phyloP scores from a whole-genome alignment of 2,113 vertebrate genomes.

The Rattus rattus region DNA sequence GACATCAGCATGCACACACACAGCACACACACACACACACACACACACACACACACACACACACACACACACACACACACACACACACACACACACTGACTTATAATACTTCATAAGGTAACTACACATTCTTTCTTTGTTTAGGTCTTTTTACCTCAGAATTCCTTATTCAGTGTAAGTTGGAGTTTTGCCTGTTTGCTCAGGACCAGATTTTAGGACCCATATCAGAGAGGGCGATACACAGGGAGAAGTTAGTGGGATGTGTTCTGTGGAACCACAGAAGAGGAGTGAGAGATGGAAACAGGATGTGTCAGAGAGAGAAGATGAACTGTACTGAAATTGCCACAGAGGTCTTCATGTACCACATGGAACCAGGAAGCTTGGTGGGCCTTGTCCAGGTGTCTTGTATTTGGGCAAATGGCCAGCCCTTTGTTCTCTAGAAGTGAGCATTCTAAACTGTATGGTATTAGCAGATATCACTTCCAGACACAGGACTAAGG shows the following conservation, averaged over 20 bases:
- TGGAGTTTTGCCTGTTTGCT: background rate
- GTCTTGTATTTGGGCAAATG: background rate
- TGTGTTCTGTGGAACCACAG: background rate
- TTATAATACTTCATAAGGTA: slow-evolving; percentile 3
- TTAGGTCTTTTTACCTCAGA: background rate
- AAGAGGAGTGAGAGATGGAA: background rate
- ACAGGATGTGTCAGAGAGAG: background rate
- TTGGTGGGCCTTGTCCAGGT: background rate
- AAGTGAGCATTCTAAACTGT: no score
- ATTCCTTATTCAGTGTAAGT: slow-evolving; percentile 2
- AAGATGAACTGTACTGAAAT: background rate
- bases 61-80: background rate
- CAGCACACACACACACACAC: no score
- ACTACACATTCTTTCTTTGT: background rate
- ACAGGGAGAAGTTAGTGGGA: background rate
- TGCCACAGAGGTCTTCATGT: background rate
- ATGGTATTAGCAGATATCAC: background rate
- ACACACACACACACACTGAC: background rate
- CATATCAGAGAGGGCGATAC: background rate
- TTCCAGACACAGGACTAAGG: background rate
- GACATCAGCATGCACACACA: no score
- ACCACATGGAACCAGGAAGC: background rate
- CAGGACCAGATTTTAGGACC: background rate
- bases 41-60: no score
- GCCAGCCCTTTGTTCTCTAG: background rate